These are phyloP conservation scores for Dicranocentrus wangi DNA, from an alignment of 2,888 invertebrate genomes.

Conservation along the genomic window DNA sequence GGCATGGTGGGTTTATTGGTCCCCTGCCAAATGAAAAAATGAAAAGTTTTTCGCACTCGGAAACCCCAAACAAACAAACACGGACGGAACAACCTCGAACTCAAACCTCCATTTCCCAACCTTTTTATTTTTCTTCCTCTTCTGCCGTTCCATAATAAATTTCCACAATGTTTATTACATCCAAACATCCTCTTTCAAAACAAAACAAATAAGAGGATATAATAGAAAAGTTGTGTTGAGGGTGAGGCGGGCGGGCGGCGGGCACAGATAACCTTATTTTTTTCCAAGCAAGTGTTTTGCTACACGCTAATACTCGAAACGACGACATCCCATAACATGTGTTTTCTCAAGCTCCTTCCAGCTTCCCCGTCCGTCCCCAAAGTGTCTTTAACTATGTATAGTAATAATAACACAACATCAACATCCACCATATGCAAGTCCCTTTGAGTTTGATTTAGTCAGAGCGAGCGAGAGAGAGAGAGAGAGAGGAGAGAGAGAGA, in stretches of 20 bases:
- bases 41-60: constrained; percentile 21
- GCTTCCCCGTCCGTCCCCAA: constrained; percentile 5
- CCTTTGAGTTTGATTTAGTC: constrained; percentile 44
- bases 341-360: constrained; percentile 20
- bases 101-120: no score
- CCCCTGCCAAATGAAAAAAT: constrained; percentile 38
- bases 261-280: background rate
- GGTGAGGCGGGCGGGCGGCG: no score
- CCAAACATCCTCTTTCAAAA: constrained; percentile 31
- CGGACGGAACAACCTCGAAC: constrained; percentile 11
- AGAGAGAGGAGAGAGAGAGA: background rate
- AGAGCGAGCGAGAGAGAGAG: background rate
- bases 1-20: constrained; percentile 15
- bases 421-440: constrained; percentile 29
- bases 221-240: constrained; percentile 25
- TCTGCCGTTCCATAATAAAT: background rate
- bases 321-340: constrained; percentile 35
- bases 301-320: constrained; percentile 1
- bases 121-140: background rate
- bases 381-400: constrained; percentile 33
- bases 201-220: constrained; percentile 13
- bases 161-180: constrained; percentile 32
- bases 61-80: background rate
- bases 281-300: constrained; percentile 22
- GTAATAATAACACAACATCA: constrained; percentile 24